Evolutionary conservation across 1,140 invertebrate species (phyloP).

Genomic region (Galendromus occidentalis): DNA sequence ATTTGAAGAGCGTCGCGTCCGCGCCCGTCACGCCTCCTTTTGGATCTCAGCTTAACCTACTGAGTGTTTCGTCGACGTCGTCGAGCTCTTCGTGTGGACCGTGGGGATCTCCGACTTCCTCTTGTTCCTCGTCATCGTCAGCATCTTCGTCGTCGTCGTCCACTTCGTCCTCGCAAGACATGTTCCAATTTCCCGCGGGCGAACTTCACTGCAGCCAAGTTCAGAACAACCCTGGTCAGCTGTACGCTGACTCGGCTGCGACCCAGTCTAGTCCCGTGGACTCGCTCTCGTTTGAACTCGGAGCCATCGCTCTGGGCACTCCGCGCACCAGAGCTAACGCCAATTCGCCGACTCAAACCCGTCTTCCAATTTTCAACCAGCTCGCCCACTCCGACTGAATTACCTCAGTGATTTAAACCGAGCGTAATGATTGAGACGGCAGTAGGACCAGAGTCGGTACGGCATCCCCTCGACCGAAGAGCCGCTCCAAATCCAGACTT

Average conservation of each 20-base stretch:
- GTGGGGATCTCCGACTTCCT: neutral
- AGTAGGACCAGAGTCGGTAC: neutral
- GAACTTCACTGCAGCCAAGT: neutral
- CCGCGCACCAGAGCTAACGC: neutral
- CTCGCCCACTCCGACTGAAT: constrained; percentile 8
- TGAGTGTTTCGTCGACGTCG: neutral
- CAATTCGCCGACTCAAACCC: neutral
- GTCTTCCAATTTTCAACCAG: constrained; percentile 7
- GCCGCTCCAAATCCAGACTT: neutral
- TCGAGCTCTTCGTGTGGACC: neutral
- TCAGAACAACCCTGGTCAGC: neutral
- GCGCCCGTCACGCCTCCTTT: neutral
- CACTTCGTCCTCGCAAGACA: neutral
- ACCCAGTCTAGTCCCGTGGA: constrained; percentile 8
- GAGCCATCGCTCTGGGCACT: neutral
- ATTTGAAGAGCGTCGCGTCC: neutral
- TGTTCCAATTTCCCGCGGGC: neutral
- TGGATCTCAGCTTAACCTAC: constrained; percentile 8
- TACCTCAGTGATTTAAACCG: neutral
- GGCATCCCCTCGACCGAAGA: neutral
- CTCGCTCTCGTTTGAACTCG: constrained; percentile 3
- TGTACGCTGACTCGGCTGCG: neutral
- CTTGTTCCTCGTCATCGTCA: too few species aligned
- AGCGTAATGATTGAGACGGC: neutral
- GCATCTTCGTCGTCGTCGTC: too few species aligned